phyloP scores from a whole-genome alignment of 92 coral and sea anemone genomes.

The Montipora capitata region DNA sequence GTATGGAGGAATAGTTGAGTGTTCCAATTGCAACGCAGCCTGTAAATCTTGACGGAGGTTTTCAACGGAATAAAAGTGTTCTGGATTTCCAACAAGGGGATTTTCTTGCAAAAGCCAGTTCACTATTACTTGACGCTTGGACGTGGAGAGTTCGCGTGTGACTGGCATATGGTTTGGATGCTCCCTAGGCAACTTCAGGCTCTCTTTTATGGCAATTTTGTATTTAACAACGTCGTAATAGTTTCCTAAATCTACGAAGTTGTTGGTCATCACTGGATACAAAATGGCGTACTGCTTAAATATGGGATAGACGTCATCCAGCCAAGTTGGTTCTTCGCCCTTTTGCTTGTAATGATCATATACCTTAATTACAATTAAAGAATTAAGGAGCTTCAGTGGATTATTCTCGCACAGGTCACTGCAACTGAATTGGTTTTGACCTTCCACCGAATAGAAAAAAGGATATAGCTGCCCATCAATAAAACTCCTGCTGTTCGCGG shows the following conservation, averaged over 20 bases:
- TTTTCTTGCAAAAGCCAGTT: conserved; percentile 68
- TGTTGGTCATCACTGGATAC: conserved; percentile 84
- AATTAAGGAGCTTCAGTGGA: conserved; percentile 19
- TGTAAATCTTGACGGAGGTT: conserved; percentile 70
- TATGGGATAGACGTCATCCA: conserved; percentile 80
- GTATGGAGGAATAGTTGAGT: conserved; percentile 86
- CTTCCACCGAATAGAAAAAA: conserved; percentile 50
- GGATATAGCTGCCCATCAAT: conserved; percentile 87
- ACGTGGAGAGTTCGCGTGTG: conserved; percentile 79
- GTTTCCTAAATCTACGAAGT: conserved; percentile 83
- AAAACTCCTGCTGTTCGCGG: conserved; percentile 64
- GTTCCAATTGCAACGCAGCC: conserved; percentile 82
- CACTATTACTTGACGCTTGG: conserved; percentile 72
- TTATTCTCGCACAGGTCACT: conserved; percentile 21
- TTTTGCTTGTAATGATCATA: conserved; percentile 34
- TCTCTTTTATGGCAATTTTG: conserved; percentile 47
- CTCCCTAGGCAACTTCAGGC: conserved; percentile 61
- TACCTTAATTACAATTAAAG: conserved; percentile 55
- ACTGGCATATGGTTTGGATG: conserved; percentile 92
- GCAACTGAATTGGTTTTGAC: not conserved
- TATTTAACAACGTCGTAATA: conserved; percentile 75
- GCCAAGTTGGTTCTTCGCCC: conserved; percentile 70
- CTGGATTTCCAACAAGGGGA: conserved; percentile 62
- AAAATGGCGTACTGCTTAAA: conserved; percentile 88
- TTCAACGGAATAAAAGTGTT: conserved; percentile 50